Conservation (phyloP, 1,140 invertebrate genomes). For the Piezodorus guildinii region DNA sequence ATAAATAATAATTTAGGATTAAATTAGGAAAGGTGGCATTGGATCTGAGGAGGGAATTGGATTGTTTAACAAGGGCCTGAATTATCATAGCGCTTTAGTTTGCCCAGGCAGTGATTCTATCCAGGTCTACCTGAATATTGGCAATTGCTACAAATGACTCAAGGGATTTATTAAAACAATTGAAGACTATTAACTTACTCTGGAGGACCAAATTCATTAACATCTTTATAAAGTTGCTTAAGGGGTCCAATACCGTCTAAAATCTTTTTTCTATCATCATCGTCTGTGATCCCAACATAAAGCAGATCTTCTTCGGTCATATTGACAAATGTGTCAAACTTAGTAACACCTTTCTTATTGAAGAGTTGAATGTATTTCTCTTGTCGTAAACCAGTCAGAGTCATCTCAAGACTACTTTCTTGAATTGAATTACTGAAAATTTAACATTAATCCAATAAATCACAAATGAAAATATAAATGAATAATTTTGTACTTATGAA, state of each 20-base stretch:
- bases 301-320: slow-evolving; percentile 6
- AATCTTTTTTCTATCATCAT: neutral
- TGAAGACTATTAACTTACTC: neutral
- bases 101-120: too few species aligned
- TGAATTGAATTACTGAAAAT: neutral
- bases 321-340: slow-evolving; percentile 5
- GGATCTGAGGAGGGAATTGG: too few species aligned
- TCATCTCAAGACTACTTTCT: neutral
- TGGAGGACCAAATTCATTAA: neutral
- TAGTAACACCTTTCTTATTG: neutral
- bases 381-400: neutral
- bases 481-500: too few species aligned
- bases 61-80: too few species aligned
- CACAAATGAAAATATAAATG: too few species aligned
- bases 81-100: too few species aligned
- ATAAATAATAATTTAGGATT: too few species aligned
- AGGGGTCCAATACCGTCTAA: neutral
- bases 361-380: neutral
- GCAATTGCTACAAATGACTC: too few species aligned
- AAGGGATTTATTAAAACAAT: too few species aligned
- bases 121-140: too few species aligned
- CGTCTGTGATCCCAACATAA: neutral
- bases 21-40: too few species aligned
- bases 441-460: neutral
- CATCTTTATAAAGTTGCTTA: neutral